These are phyloP conservation scores for Sicus ferrugineus DNA, from an alignment of 2,888 invertebrate species.

Conservation along the genomic window DNA sequence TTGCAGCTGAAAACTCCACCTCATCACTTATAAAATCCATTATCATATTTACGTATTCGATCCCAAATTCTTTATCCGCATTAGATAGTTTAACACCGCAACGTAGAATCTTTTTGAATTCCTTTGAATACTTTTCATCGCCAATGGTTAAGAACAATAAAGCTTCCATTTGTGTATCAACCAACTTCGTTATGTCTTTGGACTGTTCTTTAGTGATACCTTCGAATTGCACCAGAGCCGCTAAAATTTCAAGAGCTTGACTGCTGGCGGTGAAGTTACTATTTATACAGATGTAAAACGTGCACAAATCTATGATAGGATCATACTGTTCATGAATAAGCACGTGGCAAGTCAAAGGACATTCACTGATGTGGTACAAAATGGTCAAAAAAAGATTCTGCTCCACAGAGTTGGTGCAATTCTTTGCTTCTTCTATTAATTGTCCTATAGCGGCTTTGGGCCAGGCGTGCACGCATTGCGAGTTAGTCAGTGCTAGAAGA, in stretches of 20 bases:
- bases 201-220: slow-evolving; percentile 47
- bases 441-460: slow-evolving; percentile 68
- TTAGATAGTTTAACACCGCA: slow-evolving; percentile 78
- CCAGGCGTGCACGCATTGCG: slow-evolving; percentile 80
- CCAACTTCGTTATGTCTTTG: slow-evolving; percentile 54
- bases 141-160: slow-evolving; percentile 60
- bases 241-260: slow-evolving; percentile 61
- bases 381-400: slow-evolving; percentile 61
- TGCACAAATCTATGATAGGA: slow-evolving; percentile 57
- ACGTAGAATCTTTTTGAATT: slow-evolving; percentile 62
- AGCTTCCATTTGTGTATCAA: slow-evolving; percentile 62
- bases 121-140: slow-evolving; percentile 54
- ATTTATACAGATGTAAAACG: slow-evolving; percentile 59
- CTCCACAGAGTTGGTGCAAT: slow-evolving; percentile 58
- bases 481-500: slow-evolving; percentile 74
- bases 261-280: slow-evolving; percentile 61
- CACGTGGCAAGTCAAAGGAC: slow-evolving; percentile 61
- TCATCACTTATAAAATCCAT: slow-evolving; percentile 65
- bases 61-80: slow-evolving; percentile 71
- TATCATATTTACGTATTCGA: slow-evolving; percentile 72
- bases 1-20: slow-evolving; percentile 55
- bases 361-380: slow-evolving; percentile 60
- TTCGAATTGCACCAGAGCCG: slow-evolving; percentile 52
- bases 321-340: slow-evolving; percentile 58
- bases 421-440: slow-evolving; percentile 57